Evolutionary conservation across 2,888 invertebrate species (phyloP), one percentile per base, ranked within the genome.

Genomic region (Podotricha telesiphe): DNA sequence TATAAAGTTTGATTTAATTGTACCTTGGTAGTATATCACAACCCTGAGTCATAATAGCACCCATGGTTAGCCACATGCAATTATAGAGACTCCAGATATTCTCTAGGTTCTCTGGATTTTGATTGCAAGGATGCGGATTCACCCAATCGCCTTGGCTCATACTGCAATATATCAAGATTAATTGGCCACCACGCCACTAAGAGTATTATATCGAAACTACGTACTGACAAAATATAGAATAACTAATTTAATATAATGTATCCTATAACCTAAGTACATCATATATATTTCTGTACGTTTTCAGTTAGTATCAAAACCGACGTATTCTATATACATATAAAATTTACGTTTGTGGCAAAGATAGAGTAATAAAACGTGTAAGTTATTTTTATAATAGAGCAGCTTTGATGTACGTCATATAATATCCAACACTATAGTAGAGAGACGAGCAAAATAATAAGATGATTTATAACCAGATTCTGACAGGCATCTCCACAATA

Each of bases 91-190:
- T 96, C 95, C 98, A 98, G 78, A 96, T 96, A 84, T 98, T 98
- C 87, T 98, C 96, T 65, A 98, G 93, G 78, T 97, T 96, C 77
- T 97, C 96, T 55, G 97, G 95, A 81, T 96, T 96, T 68, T 95
- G 94, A 80, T 97, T 96, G 86, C 98, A 98, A 0, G 97, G 98
- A 87, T 98, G 98, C 17, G 98, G 97, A 90, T 98, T 98, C 73
- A 97, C 96, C 98, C 98, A 98, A 85, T 99, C 99, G 65, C 95
- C 96, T 17, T 99, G 98, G 72, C 97, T 96, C 93, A 97, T 95
- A 83, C 97, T 96, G 82, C 63, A 89, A 87, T 22, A 56, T 6
- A 55, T 40, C 17, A 17, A 42, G 0, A 34, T 17, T 6, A 1
- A 45, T 47, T 15, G 15, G 13, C 2, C 15, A 15, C 13, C 7